Conservation (phyloP, 2,113 vertebrate genomes). For the Caloenas nicobarica region DNA sequence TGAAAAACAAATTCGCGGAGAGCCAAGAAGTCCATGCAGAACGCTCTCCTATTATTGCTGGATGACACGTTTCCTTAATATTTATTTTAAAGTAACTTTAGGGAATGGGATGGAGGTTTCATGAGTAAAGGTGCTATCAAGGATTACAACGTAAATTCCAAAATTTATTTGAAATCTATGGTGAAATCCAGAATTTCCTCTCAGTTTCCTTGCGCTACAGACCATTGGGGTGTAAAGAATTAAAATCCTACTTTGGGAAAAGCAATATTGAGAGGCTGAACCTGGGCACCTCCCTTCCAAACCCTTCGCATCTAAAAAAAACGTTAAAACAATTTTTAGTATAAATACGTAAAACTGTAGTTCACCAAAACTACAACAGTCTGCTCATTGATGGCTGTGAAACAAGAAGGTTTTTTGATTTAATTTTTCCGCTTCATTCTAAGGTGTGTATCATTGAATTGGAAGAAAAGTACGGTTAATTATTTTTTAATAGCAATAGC, state of each 20-base stretch:
- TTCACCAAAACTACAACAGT: accelerated
- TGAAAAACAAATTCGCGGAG: not conserved
- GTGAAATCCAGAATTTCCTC: no score
- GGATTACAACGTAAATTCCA: accelerated
- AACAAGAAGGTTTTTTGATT: not conserved
- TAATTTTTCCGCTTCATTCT: not conserved
- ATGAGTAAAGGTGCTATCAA: not conserved
- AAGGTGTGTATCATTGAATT: accelerated
- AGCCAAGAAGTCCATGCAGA: not conserved
- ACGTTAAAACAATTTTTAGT: no score
- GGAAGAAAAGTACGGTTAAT: not conserved
- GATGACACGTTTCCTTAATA: not conserved
- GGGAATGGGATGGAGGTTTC: not conserved
- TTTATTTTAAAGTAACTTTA: not conserved
- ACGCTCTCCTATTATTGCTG: accelerated
- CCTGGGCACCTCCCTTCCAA: not conserved
- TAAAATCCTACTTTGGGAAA: no score
- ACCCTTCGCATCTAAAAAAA: not conserved
- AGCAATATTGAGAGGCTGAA: no score
- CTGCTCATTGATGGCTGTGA: not conserved
- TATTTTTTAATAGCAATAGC: not conserved
- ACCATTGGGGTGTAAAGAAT: no score
- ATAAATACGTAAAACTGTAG: accelerated
- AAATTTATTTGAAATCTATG: no score
- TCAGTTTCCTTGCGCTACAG: no score